These are phyloP conservation scores for Phylloscopus trochilus DNA, from an alignment of 2,113 vertebrate genomes.

Conservation along the genomic window DNA sequence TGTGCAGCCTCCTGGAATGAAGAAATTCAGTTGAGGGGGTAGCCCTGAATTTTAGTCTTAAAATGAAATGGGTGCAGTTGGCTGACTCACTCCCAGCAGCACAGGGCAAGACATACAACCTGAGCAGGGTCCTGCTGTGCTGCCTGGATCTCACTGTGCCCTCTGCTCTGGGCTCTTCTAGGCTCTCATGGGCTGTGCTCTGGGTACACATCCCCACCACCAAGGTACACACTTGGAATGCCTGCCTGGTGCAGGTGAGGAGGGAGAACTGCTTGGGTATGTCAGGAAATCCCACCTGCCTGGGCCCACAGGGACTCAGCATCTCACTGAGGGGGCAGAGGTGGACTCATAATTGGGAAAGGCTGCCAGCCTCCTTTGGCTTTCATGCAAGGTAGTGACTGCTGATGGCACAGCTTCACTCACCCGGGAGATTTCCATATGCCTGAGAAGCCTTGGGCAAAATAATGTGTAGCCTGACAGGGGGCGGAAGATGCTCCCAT, in stretches of 20 bases:
- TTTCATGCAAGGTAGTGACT: neutral
- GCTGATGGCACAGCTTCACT: neutral
- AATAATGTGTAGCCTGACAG: neutral
- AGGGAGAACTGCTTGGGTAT: neutral
- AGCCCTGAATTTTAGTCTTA: neutral
- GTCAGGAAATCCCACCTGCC: neutral
- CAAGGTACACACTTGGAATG: accelerated
- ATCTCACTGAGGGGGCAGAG: neutral
- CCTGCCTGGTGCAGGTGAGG: neutral
- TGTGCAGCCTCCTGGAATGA: neutral
- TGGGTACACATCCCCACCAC: neutral
- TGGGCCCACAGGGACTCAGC: neutral
- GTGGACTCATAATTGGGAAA: neutral
- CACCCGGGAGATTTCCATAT: neutral
- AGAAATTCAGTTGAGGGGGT: neutral
- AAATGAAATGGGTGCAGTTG: neutral
- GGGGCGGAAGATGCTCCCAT: neutral
- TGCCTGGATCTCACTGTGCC: neutral
- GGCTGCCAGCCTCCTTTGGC: neutral
- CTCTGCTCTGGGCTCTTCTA: neutral
- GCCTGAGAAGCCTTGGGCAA: neutral
- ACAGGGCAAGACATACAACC: neutral
- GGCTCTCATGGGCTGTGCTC: neutral
- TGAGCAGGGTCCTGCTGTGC: neutral
- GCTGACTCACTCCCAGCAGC: neutral